Conservation (phyloP, 2,888 invertebrate genomes). For the Sturmia bella region DNA sequence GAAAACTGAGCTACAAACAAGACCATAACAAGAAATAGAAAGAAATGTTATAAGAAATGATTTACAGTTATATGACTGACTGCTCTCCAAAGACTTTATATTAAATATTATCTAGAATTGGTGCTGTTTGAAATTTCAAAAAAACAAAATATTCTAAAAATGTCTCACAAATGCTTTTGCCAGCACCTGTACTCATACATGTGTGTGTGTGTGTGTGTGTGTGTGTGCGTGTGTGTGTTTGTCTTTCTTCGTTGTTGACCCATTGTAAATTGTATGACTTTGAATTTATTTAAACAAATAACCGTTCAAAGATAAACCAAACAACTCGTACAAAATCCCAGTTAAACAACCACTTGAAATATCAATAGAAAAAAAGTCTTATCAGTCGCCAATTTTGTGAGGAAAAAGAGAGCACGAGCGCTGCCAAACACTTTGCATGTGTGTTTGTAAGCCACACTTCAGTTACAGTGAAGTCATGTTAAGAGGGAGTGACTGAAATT, state of each 20-base stretch:
- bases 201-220: neutral
- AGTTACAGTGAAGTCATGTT: neutral
- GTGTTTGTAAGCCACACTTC: constrained; percentile 12
- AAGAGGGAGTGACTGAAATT: neutral
- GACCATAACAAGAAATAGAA: constrained; percentile 30
- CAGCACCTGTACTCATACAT: neutral
- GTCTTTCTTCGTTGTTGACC: constrained; percentile 17
- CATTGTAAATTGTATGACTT: constrained; percentile 31
- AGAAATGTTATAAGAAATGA: constrained; percentile 54
- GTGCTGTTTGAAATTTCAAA: neutral
- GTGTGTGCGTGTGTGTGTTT: neutral
- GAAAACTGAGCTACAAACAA: constrained; percentile 12
- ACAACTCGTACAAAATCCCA: constrained; percentile 49
- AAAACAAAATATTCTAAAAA: constrained; percentile 12
- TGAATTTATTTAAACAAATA: constrained; percentile 45
- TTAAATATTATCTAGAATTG: constrained; percentile 30
- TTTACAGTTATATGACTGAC: constrained; percentile 60
- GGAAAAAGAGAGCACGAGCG: neutral
- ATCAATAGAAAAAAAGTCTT: constrained; percentile 46
- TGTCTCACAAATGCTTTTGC: neutral
- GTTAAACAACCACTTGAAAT: constrained; percentile 63
- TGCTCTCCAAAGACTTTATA: constrained; percentile 12
- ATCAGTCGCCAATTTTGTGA: constrained; percentile 24
- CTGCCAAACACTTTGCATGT: constrained; percentile 24
- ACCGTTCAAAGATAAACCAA: constrained; percentile 23